Evolutionary conservation across 1,140 invertebrate genomes (phyloP), one percentile per base, ranked within the genome.

Genomic region (Eciton burchellii): DNA sequence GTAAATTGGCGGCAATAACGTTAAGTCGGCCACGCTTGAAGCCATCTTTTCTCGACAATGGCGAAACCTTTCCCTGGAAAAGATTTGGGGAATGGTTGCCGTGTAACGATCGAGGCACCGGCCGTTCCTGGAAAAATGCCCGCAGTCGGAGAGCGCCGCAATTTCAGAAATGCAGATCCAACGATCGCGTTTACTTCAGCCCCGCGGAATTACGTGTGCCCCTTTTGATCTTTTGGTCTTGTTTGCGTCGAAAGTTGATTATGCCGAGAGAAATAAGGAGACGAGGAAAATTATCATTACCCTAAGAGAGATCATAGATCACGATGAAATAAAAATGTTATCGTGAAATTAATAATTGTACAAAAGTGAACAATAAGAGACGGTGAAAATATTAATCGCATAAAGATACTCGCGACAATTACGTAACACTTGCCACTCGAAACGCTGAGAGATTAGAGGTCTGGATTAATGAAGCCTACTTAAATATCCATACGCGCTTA

Each of bases 41-140:
- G 21, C 19, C n/a, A 19, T 4, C 21, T 19, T 12, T 63, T 45
- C 41, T n/a, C 11, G 43, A 63, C 41, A 21, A n/a, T 5, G 57
- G 2, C 2, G 16, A 16, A 19, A 52, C n/a, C 21, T 76, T 76
- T n/a, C n/a, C 72, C 29, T 24, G 26, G 59, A 76, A 76, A 63
- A 76, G 26, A 63, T 76, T 76, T 16, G 43, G 43, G 12, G 4
- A 43, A 63, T 21, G 21, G 43, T 43, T n/a, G 41, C 35, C 19
- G 19, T 5, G 8, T 35, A 12, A 74, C 14, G 24, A 21, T 63
- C 43, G 49, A 63, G 49, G 24, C n/a, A 49, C 16, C n/a, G n/a
- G n/a, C n/a, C 26, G 35, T 49, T 63, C 45, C 19, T 26, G 59
- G 45, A 14, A 63, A 63, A 63, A 14, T 5, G 70, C 19, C 41